Conservation (phyloP, 1,140 invertebrate genomes). For the Cyrtorhinus lividipennis region DNA sequence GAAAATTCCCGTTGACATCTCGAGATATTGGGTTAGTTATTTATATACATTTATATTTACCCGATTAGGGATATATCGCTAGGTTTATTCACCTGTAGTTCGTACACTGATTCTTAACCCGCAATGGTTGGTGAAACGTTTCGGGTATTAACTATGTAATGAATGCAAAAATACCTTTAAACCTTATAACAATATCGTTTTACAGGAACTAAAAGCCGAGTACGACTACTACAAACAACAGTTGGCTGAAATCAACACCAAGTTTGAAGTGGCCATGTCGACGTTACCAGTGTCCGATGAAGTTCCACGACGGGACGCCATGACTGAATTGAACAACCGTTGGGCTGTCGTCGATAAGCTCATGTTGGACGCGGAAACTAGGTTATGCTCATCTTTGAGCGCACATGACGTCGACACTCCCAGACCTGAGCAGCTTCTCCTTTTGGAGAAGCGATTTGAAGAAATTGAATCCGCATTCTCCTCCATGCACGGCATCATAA, state of each 20-base stretch:
- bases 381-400: neutral
- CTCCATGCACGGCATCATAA: constrained; percentile 38
- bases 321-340: constrained; percentile 54
- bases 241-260: constrained; percentile 49
- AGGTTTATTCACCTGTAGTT: too few species aligned
- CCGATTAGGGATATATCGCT: too few species aligned
- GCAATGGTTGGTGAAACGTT: too few species aligned
- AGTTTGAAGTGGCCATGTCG: constrained; percentile 59
- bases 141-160: too few species aligned
- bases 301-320: constrained; percentile 58
- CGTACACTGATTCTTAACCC: too few species aligned
- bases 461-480: neutral
- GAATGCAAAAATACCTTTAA: too few species aligned
- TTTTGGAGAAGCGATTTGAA: neutral
- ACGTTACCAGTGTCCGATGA: constrained; percentile 66
- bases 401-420: neutral
- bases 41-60: neutral
- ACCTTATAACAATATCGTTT: too few species aligned
- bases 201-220: constrained; percentile 65
- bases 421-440: neutral
- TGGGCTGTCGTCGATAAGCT: constrained; percentile 46
- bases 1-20: constrained; percentile 48
- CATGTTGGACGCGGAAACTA: neutral
- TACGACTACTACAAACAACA: constrained; percentile 71
- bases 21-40: constrained; percentile 67